Evolutionary conservation across 2,113 vertebrate genomes (phyloP), one percentile per base, ranked within the genome.

Genomic region (Brienomyrus longianalis): DNA sequence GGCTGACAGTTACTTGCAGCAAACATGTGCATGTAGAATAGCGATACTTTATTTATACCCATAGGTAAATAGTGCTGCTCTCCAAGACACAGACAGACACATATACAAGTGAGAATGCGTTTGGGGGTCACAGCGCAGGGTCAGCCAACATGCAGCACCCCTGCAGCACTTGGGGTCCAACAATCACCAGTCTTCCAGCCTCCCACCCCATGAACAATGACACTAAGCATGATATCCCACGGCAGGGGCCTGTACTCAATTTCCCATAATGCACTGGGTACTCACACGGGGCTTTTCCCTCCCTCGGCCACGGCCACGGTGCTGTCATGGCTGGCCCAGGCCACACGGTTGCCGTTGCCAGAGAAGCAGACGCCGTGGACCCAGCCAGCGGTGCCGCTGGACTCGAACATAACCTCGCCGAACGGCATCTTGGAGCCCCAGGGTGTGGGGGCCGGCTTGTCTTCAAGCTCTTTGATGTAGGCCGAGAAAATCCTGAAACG

Each of bases 351-450:
- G 4, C 98, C 98, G 0, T 97, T 97, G 92, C 96, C 96, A 0
- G 98, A 99, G 94, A 99, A 99, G 91, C 97, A 97, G 90, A 99
- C 97, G 0, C 97, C 96, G 45, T 99, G 98, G 88, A 99, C 98
- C 98, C 98, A 99, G 51, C 98, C 98, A 0, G 97, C 96, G 19
- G 96, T 96, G 45, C 96, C 97, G 90, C 96, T 97, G 0, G 97
- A 98, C 94, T 99, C 98, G 0, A 99, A 98, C 97, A 99, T 94
- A 93, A 99, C 91, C 95, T 99, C 98, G 54, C 98, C 98, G 0
- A 99, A 99, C 0, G 98, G 97, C 98, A 99, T 99, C 95, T 99
- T 99, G 92, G 97, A 98, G 90, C 98, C 98, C 98, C 98, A 99
- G 0, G 98, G 94, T 0, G 98, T 99, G 15, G 98, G 98, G 6